These are phyloP conservation scores for Ceratosolen solmsi DNA, from an alignment of 1,140 invertebrate genomes.

Conservation along the genomic window DNA sequence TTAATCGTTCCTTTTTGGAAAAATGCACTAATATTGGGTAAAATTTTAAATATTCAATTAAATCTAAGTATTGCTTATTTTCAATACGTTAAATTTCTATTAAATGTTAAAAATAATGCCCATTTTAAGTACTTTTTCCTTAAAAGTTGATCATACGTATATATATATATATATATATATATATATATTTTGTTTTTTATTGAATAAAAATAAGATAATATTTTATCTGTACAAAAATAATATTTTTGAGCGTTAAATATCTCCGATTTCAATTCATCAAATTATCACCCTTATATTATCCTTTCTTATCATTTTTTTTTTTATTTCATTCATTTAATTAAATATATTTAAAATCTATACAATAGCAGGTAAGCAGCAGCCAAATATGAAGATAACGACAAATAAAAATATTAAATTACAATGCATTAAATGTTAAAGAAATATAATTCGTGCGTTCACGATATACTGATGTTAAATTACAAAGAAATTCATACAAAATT, in stretches of 20 bases:
- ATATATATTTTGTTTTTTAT: no score
- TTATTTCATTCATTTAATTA: no score
- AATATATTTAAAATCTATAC: constrained; percentile 33
- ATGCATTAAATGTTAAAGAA: constrained; percentile 60
- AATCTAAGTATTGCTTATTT: not conserved
- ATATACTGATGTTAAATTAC: constrained; percentile 69
- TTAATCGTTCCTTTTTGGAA: not conserved
- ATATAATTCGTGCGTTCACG: constrained; percentile 65
- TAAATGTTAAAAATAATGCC: not conserved
- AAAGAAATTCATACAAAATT: constrained; percentile 54
- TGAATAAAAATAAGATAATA: constrained; percentile 12
- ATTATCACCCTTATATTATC: constrained; percentile 24
- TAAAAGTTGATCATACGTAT: not conserved
- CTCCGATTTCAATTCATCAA: constrained; percentile 25
- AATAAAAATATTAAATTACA: constrained; percentile 25
- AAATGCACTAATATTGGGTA: not conserved
- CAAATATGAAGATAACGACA: constrained; percentile 3
- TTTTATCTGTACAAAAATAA: constrained; percentile 43
- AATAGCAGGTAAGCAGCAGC: constrained; percentile 43
- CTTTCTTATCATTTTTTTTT: not conserved
- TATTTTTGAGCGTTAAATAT: constrained; percentile 22
- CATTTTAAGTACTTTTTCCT: constrained; percentile 4
- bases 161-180: not conserved
- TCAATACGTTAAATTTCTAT: not conserved
- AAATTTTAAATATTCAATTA: not conserved